A percentile compares a stretch with the other conserved stretches of the same genome.
Evolutionary conservation across 2,797 vertebrate species (phyloP).

Genomic region (Chaenodraco wilsoni): DNA sequence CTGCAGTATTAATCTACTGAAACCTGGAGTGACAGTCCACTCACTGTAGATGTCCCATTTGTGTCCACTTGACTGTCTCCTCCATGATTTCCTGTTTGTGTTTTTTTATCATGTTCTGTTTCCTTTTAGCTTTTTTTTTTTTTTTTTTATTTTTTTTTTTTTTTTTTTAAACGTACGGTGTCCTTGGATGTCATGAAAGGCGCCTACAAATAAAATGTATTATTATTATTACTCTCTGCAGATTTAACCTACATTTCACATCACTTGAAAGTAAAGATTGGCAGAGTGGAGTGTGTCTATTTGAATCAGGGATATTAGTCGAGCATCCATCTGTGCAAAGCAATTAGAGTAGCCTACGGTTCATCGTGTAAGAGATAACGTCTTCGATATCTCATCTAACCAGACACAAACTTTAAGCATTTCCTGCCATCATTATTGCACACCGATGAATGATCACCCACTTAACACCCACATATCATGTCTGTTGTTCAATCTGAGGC

Average conservation of each 20-base stretch:
- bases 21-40: conserved; percentile 51
- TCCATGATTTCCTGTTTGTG: too few species aligned
- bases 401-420: conserved; percentile 21
- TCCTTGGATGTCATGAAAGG: too few species aligned
- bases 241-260: conserved; percentile 67
- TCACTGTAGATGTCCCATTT: too few species aligned
- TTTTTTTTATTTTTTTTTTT: too few species aligned
- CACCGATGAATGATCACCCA: conserved; percentile 44
- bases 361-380: conserved; percentile 13
- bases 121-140: too few species aligned
- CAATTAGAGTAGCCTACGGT: conserved; percentile 1
- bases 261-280: conserved; percentile 65
- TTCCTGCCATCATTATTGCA: conserved; percentile 19
- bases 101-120: too few species aligned
- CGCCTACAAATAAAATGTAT: too few species aligned
- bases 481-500: conserved; percentile 45
- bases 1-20: conserved; percentile 61
- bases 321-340: conserved; percentile 3
- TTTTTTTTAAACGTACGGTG: too few species aligned
- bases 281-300: conserved; percentile 15
- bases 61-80: too few species aligned
- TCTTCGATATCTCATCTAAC: conserved; percentile 17
- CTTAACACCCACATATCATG: conserved; percentile 60
- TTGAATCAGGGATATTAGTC: conserved; percentile 8
- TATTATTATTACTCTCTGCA: conserved; percentile 26